Base-by-base conservation (phyloP, 2,888 invertebrate species). In the Ennomos erosarius region DNA sequence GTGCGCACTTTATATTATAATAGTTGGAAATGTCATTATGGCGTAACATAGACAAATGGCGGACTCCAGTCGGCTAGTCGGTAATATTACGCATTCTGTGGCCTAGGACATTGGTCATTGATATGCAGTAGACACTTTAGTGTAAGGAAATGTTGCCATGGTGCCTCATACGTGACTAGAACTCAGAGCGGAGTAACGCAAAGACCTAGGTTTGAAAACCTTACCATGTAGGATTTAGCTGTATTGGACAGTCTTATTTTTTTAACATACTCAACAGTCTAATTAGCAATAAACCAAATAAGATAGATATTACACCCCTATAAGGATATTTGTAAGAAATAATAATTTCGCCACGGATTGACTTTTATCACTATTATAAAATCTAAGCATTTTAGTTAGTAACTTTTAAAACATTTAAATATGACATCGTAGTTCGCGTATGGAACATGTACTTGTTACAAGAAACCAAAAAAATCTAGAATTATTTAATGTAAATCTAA, bases 111-210 rank as follows among this genome's bases (percentile, higher is more conserved):
- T 71, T 68, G 64, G 58, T 62, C 61, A 68, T 71, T 69, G 64
- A 59, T 69, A 71, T 71, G 69, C 70, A 59, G 55, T 59, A 57
- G 62, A 48, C 60, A 47, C 16, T 57, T 36, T 49, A 55, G 43
- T 57, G 64, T 69, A 56, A 64, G 66, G 67, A 64, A 67, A 68
- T 67, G 64, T 67, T 56, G 54, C 62, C 40, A 62, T 60, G 64
- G 59, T 38, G 51, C 46, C 35, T 13, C 10, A 43, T 58, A 62
- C 64, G 64, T 59, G 64, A 59, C 54, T 16, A 2, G 59, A 8
- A 45, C 9, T 0, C 26, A 13, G 37, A 55, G 16, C 9, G 6
- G 48, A 1, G 0, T 42, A 36, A 10, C 36, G 40, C 48, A 42
- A 34, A 46, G 48, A 57, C 53, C 26, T 55, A 55, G 42, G 42